These are phyloP conservation scores for Rhamphomyia laevipes DNA, from an alignment of 2,888 invertebrate genomes.

Conservation along the genomic window DNA sequence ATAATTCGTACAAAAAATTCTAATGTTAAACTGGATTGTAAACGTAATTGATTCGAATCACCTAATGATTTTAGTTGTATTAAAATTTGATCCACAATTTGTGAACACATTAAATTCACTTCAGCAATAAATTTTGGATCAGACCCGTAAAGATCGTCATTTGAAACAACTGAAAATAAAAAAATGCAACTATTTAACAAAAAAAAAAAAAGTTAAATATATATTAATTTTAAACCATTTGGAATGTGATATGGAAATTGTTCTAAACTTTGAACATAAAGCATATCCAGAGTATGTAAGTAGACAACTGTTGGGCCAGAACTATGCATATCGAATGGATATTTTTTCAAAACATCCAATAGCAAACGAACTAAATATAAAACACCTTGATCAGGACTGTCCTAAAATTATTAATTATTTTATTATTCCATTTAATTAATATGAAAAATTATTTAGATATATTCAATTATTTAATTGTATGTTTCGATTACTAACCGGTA, in stretches of 20 bases:
- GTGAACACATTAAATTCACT: conserved; percentile 62
- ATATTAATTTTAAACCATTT: conserved; percentile 49
- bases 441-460: neutral
- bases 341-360: conserved; percentile 66
- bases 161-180: conserved; percentile 62
- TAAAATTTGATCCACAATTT: conserved; percentile 66
- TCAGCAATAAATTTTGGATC: conserved; percentile 76
- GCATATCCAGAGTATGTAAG: conserved; percentile 62
- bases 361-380: conserved; percentile 69
- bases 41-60: conserved; percentile 49
- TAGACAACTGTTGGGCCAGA: conserved; percentile 57
- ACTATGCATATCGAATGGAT: conserved; percentile 56
- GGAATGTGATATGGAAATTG: conserved; percentile 76
- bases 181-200: conserved; percentile 21
- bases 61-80: conserved; percentile 57
- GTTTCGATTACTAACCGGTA: conserved; percentile 50
- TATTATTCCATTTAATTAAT: conserved; percentile 6
- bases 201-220: conserved; percentile 13
- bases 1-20: conserved; percentile 61
- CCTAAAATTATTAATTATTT: conserved; percentile 40
- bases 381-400: conserved; percentile 80
- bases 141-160: conserved; percentile 82
- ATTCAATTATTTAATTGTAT: neutral
- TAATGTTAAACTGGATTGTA: conserved; percentile 60
- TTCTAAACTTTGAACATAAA: conserved; percentile 70